phyloP scores from a whole-genome alignment of 2,113 vertebrate species.

The Zosterops lateralis region DNA sequence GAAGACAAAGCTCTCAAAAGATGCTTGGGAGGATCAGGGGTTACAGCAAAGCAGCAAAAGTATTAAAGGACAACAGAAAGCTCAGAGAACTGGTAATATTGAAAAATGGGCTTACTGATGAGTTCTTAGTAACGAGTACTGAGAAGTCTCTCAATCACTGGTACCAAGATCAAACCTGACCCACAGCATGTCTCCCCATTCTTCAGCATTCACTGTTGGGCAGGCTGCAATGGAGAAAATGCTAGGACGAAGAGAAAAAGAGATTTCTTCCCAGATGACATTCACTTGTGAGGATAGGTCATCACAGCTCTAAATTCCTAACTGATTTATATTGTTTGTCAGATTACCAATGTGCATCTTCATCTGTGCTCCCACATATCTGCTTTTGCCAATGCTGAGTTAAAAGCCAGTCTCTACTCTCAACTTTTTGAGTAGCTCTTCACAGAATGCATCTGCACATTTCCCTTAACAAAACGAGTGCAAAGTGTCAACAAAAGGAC shows the following conservation, averaged over 20 bases:
- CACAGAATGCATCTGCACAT: background rate
- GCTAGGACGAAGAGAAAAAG: conserved; percentile 5
- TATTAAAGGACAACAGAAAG: background rate
- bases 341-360: background rate
- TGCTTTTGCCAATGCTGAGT: background rate
- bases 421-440: background rate
- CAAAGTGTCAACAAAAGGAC: background rate
- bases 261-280: conserved; percentile 32
- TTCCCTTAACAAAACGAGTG: background rate
- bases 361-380: background rate
- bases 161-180: conserved; percentile 21
- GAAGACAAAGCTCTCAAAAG: background rate
- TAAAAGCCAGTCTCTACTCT: background rate
- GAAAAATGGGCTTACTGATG: conserved; percentile 27
- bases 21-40: background rate
- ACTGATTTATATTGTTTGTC: background rate
- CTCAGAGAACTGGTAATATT: conserved; percentile 1
- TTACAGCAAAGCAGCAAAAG: background rate
- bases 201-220: conserved; percentile 15
- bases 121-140: conserved; percentile 35
- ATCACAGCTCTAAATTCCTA: background rate
- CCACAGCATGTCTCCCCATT: conserved; percentile 6
- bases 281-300: background rate
- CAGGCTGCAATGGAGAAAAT: conserved; percentile 40
- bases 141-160: conserved; percentile 27